Conservation (phyloP, 1,140 invertebrate genomes). For the Aleiodes sp. region DNA sequence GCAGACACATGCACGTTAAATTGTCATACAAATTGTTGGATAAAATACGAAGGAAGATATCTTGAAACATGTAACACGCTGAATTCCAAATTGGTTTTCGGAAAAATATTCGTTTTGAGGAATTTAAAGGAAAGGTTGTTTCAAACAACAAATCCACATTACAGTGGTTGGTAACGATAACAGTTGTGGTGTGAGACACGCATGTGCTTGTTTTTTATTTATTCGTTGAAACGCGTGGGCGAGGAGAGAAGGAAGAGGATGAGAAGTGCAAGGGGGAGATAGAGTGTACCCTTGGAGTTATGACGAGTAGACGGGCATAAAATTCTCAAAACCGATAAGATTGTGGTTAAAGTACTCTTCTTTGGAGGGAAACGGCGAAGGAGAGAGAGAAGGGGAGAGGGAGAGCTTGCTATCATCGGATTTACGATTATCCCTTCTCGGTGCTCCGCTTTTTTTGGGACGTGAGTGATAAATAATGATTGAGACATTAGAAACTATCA, state of each 20-base stretch:
- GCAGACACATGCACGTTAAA: too few species aligned
- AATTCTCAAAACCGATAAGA: conserved; percentile 3
- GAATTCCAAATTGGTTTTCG: not conserved
- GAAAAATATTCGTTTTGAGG: too few species aligned
- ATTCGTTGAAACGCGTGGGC: not conserved
- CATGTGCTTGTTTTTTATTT: not conserved
- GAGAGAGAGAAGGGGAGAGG: too few species aligned
- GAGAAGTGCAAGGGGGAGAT: conserved; percentile 13
- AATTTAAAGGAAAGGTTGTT: too few species aligned
- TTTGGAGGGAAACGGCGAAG: too few species aligned
- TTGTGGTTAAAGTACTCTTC: not conserved
- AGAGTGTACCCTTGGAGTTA: conserved; percentile 8
- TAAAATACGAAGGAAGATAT: too few species aligned
- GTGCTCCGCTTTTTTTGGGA: not conserved
- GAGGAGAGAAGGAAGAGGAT: too few species aligned
- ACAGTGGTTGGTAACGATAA: not conserved
- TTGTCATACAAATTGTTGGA: conserved; percentile 15
- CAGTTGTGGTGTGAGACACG: not conserved
- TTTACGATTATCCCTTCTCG: conserved; percentile 12
- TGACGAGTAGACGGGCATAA: conserved; percentile 8
- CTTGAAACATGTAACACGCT: not conserved
- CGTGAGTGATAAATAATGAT: conserved; percentile 5
- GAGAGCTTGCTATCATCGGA: not conserved
- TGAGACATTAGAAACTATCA: conserved; percentile 1
- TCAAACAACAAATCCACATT: not conserved